These are phyloP conservation scores for Neopelma chrysocephalum DNA, from an alignment of 2,797 vertebrate species.

Conservation along the genomic window DNA sequence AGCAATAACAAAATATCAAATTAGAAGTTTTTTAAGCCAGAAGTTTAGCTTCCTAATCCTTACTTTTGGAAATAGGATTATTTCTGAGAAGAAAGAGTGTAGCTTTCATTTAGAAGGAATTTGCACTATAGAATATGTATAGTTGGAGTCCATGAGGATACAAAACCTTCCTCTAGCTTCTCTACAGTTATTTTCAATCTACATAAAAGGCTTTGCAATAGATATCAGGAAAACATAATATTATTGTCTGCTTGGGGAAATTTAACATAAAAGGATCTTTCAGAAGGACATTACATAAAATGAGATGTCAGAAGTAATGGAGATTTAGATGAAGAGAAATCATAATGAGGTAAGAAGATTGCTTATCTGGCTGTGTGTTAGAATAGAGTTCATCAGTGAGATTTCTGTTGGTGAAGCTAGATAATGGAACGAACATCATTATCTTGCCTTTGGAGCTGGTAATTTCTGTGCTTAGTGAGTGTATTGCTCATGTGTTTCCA, in stretches of 20 bases:
- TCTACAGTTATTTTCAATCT: neutral
- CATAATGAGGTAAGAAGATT: neutral
- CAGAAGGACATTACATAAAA: slow-evolving; percentile 13
- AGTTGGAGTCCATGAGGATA: neutral
- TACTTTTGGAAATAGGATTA: neutral
- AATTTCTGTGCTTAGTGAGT: neutral
- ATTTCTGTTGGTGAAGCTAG: neutral
- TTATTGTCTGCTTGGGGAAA: neutral
- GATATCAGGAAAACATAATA: neutral
- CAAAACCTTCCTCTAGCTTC: neutral
- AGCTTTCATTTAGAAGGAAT: neutral
- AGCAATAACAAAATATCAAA: neutral
- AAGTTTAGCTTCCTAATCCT: neutral
- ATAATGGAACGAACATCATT: neutral
- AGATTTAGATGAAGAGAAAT: slow-evolving; percentile 20
- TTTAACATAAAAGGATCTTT: neutral
- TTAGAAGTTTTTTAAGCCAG: neutral
- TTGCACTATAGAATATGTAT: neutral
- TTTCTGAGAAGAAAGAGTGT: neutral
- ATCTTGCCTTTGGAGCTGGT: neutral
- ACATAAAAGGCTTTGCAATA: neutral
- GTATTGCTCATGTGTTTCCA: neutral
- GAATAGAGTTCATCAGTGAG: neutral
- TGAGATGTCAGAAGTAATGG: slow-evolving; percentile 13
- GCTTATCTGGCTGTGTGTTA: neutral